A percentile compares a stretch with the other conserved stretches of the same genome.
Conservation (phyloP, 2,797 vertebrate genomes). For the Pristis pectinata region DNA sequence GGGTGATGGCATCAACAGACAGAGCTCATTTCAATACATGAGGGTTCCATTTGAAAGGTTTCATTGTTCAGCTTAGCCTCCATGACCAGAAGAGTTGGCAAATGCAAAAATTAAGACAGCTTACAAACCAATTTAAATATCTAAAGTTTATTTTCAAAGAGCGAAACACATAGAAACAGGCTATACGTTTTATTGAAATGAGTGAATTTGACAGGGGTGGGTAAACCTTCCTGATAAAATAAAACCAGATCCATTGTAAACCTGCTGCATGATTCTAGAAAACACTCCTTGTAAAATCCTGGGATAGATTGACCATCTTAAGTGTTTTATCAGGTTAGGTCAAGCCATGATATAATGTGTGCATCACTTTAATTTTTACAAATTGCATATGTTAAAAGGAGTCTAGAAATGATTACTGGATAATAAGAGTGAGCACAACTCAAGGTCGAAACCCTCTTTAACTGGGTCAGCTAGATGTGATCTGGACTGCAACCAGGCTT, state of each 20-base stretch:
- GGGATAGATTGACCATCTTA: not conserved
- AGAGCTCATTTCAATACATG: not conserved
- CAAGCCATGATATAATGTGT: slow-evolving; percentile 35
- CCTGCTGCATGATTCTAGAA: not conserved
- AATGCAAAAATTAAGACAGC: slow-evolving; percentile 32
- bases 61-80: not conserved
- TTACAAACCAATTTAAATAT: slow-evolving; percentile 34
- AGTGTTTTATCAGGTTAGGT: slow-evolving; percentile 26
- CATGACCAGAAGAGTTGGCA: not conserved
- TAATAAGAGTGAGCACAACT: slow-evolving; percentile 27
- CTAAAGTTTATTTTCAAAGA: slow-evolving; percentile 38
- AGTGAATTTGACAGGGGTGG: slow-evolving; percentile 34
- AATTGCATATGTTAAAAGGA: slow-evolving; percentile 35
- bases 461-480: not conserved
- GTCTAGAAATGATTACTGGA: slow-evolving; percentile 32
- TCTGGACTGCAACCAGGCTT: not conserved
- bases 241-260: not conserved
- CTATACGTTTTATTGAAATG: slow-evolving; percentile 38
- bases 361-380: slow-evolving; percentile 32
- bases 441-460: not conserved
- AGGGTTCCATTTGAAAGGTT: not conserved
- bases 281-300: slow-evolving; percentile 25
- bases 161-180: slow-evolving; percentile 37
- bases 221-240: slow-evolving; percentile 22
- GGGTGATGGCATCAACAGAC: not conserved